Percentiles rank a stretch among this genome's conserved stretches.
Evolutionary conservation across 2,797 vertebrate genomes (phyloP).

Genomic region (Ibycter americanus): DNA sequence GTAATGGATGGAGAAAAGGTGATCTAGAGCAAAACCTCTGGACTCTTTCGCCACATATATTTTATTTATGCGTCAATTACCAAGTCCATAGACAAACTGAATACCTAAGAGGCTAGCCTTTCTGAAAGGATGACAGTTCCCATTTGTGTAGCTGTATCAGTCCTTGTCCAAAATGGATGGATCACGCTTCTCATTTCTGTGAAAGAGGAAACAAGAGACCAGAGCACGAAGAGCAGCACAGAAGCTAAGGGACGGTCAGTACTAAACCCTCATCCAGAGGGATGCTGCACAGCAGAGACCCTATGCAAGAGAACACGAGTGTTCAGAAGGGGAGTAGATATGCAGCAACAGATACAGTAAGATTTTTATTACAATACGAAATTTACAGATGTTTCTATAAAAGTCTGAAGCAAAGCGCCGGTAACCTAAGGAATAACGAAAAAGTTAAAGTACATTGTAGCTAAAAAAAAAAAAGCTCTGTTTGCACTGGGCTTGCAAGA

Average conservation of each 20-base stretch:
- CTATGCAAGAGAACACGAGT: fast-evolving
- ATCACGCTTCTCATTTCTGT: not conserved
- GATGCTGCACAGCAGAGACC: not conserved
- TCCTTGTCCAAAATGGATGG: not conserved
- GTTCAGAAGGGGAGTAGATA: not conserved
- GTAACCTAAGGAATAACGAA: slow-evolving; percentile 2
- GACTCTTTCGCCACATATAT: not conserved
- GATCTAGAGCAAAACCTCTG: not conserved
- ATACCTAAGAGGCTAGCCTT: not conserved
- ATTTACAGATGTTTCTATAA: not conserved
- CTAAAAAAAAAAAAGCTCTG: not conserved
- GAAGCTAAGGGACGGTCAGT: not conserved
- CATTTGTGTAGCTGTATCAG: too few relatives aligned
- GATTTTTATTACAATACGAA: not conserved
- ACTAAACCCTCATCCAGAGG: not conserved
- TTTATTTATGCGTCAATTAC: not conserved
- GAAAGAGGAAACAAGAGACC: not conserved
- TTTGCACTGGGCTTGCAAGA: not conserved
- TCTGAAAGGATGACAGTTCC: not conserved
- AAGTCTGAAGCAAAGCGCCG: not conserved
- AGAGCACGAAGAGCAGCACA: not conserved
- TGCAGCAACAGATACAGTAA: slow-evolving; percentile 1
- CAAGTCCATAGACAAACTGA: not conserved
- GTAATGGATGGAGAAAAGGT: not conserved
- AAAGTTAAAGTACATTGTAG: not conserved